Conservation (phyloP, 2,113 vertebrate species). For the Lipotes vexillifer region DNA sequence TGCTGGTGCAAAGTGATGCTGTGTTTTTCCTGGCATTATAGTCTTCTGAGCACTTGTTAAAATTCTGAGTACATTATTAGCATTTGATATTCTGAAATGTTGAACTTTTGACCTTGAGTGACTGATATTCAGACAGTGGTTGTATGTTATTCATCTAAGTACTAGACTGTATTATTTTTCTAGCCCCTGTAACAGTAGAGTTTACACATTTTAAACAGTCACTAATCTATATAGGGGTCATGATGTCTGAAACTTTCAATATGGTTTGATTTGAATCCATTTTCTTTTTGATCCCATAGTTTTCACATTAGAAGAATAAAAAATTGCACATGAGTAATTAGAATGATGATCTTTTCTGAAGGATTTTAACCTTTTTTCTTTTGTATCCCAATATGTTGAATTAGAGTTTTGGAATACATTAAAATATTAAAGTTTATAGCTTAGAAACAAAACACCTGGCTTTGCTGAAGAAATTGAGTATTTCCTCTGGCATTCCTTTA, state of each 20-base stretch:
- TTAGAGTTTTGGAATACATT: neutral
- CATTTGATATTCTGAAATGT: constrained; percentile 52
- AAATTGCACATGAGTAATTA: constrained; percentile 8
- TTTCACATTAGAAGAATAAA: neutral
- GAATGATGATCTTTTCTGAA: neutral
- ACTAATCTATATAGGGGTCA: constrained; percentile 33
- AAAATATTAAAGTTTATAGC: neutral
- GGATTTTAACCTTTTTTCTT: neutral
- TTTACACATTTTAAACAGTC: constrained; percentile 71
- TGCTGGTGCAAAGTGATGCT: neutral
- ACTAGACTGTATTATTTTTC: constrained; percentile 66
- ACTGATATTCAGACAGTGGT: constrained; percentile 43
- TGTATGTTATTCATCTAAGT: constrained; percentile 62
- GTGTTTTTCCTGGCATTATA: neutral
- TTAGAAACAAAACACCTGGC: neutral
- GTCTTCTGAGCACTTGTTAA: neutral
- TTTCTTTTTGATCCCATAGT: constrained; percentile 23
- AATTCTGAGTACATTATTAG: constrained; percentile 25
- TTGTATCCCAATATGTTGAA: neutral
- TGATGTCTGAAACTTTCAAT: neutral
- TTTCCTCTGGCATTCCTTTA: constrained; percentile 55
- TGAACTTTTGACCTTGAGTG: constrained; percentile 35
- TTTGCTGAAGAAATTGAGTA: constrained; percentile 25
- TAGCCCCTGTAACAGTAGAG: constrained; percentile 31
- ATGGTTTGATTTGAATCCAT: constrained; percentile 20